A percentile compares a stretch with the other conserved stretches of the same genome.
Evolutionary conservation across 2,113 vertebrate genomes (phyloP).

Genomic region (Diglossa brunneiventris): DNA sequence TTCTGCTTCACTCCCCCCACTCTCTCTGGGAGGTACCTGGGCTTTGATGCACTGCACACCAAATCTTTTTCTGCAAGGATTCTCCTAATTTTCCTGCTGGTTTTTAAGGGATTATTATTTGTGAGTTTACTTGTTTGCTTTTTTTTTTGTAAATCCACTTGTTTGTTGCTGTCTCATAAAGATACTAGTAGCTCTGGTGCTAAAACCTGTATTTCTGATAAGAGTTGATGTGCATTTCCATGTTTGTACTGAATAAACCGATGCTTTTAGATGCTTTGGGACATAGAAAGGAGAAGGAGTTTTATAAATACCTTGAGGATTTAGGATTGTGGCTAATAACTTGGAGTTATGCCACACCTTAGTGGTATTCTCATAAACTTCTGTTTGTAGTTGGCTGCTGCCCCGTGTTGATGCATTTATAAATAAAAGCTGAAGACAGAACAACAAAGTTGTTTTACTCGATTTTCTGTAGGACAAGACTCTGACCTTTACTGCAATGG

Average conservation of each 20-base stretch:
- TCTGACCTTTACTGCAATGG: neutral
- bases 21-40: neutral
- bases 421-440: conserved; percentile 23
- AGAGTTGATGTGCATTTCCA: neutral
- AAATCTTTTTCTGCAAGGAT: neutral
- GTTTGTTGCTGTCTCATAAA: neutral
- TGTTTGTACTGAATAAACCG: neutral
- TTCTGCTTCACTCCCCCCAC: neutral
- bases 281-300: neutral
- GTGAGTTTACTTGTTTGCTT: neutral
- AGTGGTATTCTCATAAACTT: neutral
- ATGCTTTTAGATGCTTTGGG: neutral
- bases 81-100: neutral
- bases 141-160: neutral
- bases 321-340: neutral
- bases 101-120: neutral
- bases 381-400: neutral
- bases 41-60: neutral
- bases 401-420: neutral
- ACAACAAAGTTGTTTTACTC: neutral
- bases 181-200: neutral
- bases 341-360: neutral
- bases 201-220: neutral
- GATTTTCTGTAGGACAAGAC: neutral
- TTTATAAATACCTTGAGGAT: neutral